These are phyloP conservation scores for Gavialis gangeticus DNA, from an alignment of 2,113 vertebrate genomes.

Conservation along the genomic window DNA sequence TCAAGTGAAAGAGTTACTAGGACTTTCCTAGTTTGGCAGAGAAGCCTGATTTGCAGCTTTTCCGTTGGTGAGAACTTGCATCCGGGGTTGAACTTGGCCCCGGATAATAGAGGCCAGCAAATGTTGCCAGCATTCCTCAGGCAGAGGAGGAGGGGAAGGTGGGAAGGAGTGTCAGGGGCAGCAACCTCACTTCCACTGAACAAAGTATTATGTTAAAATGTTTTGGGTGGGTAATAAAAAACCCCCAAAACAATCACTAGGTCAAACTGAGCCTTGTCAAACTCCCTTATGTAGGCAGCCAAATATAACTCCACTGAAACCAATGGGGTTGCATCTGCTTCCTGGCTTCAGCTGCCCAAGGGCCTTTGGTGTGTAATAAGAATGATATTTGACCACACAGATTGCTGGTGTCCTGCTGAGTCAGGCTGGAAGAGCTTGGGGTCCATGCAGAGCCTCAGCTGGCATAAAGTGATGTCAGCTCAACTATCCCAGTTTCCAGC, in stretches of 20 bases:
- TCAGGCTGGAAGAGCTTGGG: neutral
- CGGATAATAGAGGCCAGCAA: neutral
- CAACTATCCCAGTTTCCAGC: neutral
- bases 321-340: neutral
- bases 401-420: neutral
- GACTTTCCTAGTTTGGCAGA: too few relatives aligned
- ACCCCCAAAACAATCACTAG: neutral
- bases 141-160: neutral
- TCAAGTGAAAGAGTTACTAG: too few relatives aligned
- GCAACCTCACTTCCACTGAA: neutral
- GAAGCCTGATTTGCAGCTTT: too few relatives aligned
- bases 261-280: neutral
- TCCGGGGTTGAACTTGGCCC: too few relatives aligned
- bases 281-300: neutral
- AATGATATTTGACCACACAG: neutral
- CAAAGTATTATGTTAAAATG: neutral
- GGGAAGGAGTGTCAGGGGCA: neutral
- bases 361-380: neutral
- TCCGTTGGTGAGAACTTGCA: too few relatives aligned
- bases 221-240: neutral
- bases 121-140: neutral
- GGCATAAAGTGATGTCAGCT: neutral
- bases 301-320: neutral
- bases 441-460: neutral
- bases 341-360: neutral